Evolutionary conservation across 2,888 invertebrate species (phyloP).

Genomic region (Tipula unca): DNA sequence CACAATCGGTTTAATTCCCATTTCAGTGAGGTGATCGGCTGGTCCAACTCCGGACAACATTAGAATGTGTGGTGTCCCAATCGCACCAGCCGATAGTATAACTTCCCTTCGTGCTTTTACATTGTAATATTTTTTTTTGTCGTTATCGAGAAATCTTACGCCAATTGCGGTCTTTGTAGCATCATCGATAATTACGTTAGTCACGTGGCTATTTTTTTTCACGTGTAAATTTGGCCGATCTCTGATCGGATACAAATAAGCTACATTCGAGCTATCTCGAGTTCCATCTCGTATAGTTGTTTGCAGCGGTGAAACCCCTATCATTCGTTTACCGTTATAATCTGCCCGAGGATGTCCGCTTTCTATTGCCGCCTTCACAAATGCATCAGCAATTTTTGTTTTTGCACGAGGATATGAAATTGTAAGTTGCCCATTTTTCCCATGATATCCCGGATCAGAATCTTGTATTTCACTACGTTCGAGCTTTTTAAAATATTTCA

Average conservation of each 20-base stretch:
- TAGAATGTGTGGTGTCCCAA: conserved; percentile 72
- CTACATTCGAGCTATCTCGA: conserved; percentile 50
- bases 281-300: conserved; percentile 52
- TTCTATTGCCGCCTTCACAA: conserved; percentile 54
- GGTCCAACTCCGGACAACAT: conserved; percentile 70
- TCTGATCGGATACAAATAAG: conserved; percentile 48
- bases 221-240: conserved; percentile 50
- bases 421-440: conserved; percentile 48
- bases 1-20: conserved; percentile 48
- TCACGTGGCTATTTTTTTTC: conserved; percentile 46
- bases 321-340: conserved; percentile 54
- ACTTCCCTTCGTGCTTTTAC: conserved; percentile 56
- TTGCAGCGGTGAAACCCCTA: conserved; percentile 56
- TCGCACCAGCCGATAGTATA: conserved; percentile 65
- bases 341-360: conserved; percentile 56
- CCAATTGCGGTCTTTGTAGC: conserved; percentile 46
- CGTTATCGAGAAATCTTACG: conserved; percentile 44
- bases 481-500: conserved; percentile 69
- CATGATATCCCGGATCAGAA: conserved; percentile 43
- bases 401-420: conserved; percentile 49
- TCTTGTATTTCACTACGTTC: conserved; percentile 58
- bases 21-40: conserved; percentile 45
- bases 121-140: conserved; percentile 38
- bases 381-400: conserved; percentile 51
- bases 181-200: conserved; percentile 47